Percentiles rank a stretch among this genome's conserved stretches.
Conservation (phyloP, 2,797 vertebrate species). For the Cygnus olor region DNA sequence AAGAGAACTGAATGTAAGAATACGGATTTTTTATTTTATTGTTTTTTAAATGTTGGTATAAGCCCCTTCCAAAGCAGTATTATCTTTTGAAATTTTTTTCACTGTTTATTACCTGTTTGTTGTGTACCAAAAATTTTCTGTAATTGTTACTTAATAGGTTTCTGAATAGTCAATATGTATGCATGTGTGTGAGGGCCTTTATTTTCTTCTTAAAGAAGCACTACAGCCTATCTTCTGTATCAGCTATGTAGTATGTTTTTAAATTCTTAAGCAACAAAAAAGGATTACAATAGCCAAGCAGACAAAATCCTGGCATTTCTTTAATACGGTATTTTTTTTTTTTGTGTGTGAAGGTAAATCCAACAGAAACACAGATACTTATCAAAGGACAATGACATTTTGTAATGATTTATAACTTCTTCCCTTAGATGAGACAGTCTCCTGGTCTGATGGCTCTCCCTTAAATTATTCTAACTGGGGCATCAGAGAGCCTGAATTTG, state of each 20-base stretch:
- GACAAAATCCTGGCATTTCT: neutral
- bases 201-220: neutral
- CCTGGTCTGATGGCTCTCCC: conserved; percentile 87
- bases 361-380: neutral
- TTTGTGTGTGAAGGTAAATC: neutral
- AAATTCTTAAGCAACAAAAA: neutral
- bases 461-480: conserved; percentile 89
- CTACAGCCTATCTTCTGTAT: neutral
- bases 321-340: neutral
- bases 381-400: neutral
- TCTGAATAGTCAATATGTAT: neutral
- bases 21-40: neutral
- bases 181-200: neutral
- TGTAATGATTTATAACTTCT: conserved; percentile 8
- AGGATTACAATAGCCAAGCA: neutral
- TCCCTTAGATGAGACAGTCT: conserved; percentile 80
- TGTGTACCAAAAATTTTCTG: neutral
- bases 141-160: neutral
- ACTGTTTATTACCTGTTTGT: neutral
- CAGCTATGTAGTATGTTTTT: neutral
- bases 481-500: conserved; percentile 80
- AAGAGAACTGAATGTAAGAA: neutral
- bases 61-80: neutral
- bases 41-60: neutral
- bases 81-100: neutral